Base-by-base conservation (phyloP, 2,888 invertebrate species). In the Liposcelis brunnea region DNA sequence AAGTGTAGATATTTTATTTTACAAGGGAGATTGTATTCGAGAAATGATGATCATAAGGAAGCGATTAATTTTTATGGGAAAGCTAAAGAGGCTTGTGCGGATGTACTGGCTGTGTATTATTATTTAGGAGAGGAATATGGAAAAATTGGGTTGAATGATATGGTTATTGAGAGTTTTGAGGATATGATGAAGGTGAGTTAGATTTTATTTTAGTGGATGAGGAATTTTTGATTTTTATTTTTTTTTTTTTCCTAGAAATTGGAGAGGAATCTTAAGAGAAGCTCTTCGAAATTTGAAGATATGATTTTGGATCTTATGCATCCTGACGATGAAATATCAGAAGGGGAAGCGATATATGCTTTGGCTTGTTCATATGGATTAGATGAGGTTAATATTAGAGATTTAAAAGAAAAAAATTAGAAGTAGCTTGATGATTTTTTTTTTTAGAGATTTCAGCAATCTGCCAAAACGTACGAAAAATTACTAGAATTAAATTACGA, bases 301-400 rank as follows among this genome's bases (percentile, higher is more conserved):
- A 14, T 14, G 5, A 16, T 35, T 14, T 35, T 35, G 35, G 10
- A 35, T 15, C 10, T 35, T 6, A 10, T 40, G 7, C 40, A 40
- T 19, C 19, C 16, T 19, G n/a, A n/a, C 6, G 12, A 16, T 14
- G 40, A 40, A 14, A 40, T 40, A 6, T 18, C 15, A 3, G 21
- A 19, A 14, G 18, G 15, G 7, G 40, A 14, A 21, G 15, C 40
- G 4, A 5, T 40, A 12, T 40, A 40, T 40, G 18, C 21, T 40
- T 18, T 40, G 19, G 40, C 40, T 40, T 16, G 16, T 18, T 16
- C 40, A 4, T 40, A 40, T 11, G 40, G 40, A 16, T 18, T 40
- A 7, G 21, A 40, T 21, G 40, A 40, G 6, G 40, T 40, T 5
- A 18, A 7, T 18, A 40, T 16, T 14, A 32, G n/a, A 32, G 32